Evolutionary conservation across 2,113 vertebrate genomes (phyloP), one percentile per base, ranked within the genome.

Genomic region (Redunca redunca): DNA sequence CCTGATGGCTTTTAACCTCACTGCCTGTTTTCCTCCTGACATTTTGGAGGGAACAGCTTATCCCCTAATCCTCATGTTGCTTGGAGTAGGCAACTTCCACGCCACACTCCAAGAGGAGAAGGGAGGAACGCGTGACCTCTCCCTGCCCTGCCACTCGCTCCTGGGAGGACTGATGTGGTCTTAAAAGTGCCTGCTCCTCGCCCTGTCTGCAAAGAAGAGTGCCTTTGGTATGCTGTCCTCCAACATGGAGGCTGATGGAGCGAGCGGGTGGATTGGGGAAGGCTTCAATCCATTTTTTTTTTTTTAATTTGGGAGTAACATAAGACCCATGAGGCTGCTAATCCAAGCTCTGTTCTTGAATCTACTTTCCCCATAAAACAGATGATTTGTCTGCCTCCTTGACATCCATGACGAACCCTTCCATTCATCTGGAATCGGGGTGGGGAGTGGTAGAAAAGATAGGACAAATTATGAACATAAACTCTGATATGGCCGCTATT

Each of bases 81-180:
- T 53, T 93, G 60, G 26, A 52, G 55, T 6, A 85, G 13, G 28
- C 33, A 33, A 36, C 8, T 6, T 43, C 7, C 10, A 28, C 1
- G 0, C 48, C 15, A 7, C 17, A 17, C 12, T 57, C 21, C 9
- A 23, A 15, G 55, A 58, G 6, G 90, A 5, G 25, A 9, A 33
- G 7, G 6, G 33, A 7, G n/a, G 48, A 21, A 7, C 52, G 48
- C 16, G 16, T 5, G 23, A 60, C 36, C 78, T 11, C 55, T 11
- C 36, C 43, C 87, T 3, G 30, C 15, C 43, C 30, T 28, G 57
- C 30, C 43, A 1, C 50, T 67, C 8, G 1, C 16, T 28, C 16
- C 1, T 1, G 1, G 33, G 74, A 33, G 57, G 48, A 25, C 0
- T 16, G 48, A 46, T 3, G 19, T 2, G 23, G 7, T 2, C 17